Base-by-base conservation (phyloP, 2,888 invertebrate species). In the Parapristionchus giblindavisi region DNA sequence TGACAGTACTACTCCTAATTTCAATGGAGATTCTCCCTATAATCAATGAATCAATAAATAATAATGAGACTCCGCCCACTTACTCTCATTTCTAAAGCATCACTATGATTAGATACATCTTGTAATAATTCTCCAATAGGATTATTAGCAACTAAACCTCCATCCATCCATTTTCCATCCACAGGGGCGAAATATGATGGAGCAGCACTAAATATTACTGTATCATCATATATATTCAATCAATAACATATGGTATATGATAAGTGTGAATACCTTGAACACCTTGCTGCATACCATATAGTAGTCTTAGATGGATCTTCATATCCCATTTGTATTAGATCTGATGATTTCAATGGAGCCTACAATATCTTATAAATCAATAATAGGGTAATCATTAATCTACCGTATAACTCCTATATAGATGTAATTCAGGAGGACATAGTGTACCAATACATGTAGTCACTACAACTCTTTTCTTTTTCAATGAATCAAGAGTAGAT, bases 141-240 rank as follows among this genome's bases (percentile, higher is more conserved):
- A 61, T 73, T 73, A 24, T 73, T 73, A 4, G 73, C 60, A n/a
- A 61, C 73, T 5, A 73, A n/a, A 48, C 73, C 73, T 48, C 73
- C 73, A 48, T 73, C 73, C 73, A 73, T 73, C 73, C 73, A 73
- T 17, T 36, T 43, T 3, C 51, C 36, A 24, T 73, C 73, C 61
- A 73, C 51, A 1, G 73, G 61, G 36, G 43, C 29, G 36, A 73
- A 73, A 51, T 73, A 73, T 2, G 73, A 60, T 1, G 73, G 73
- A 34, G 73, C 73, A n/a, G 73, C 73, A 73, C 73, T 73, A 48
- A 21, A 48, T 11, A 48, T 11, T 48, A 48, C 11, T 48, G 48
- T 48, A 48, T 14, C 14, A 48, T 14, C 14, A 48, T 11, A 48
- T 14, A 48, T 48, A 48, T 58, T 11, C 24, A 27, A 58, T 58